Evolutionary conservation across 2,888 invertebrate species (phyloP).

Genomic region (Ophonus ardosiacus): DNA sequence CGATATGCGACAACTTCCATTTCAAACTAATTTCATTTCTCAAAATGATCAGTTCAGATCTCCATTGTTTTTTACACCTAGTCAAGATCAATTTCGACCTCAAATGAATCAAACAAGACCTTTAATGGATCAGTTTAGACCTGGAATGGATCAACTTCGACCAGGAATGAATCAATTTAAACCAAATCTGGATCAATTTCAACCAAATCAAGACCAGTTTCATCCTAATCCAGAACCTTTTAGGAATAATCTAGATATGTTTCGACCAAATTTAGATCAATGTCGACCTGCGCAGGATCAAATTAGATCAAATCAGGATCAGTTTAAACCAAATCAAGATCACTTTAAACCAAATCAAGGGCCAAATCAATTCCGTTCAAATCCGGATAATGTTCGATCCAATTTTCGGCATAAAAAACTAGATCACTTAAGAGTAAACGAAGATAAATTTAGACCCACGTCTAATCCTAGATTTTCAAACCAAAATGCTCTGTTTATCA

Average conservation of each 20-base stretch:
- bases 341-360: neutral
- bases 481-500: neutral
- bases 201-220: too few relatives aligned
- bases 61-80: too few relatives aligned
- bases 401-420: neutral
- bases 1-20: conserved; percentile 10
- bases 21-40: neutral
- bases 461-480: neutral
- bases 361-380: too few relatives aligned
- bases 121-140: too few relatives aligned
- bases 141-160: too few relatives aligned
- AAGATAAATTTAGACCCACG: neutral
- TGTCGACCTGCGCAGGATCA: neutral
- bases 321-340: neutral
- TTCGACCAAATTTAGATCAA: too few relatives aligned
- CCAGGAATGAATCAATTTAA: neutral
- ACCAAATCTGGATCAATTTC: neutral
- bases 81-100: too few relatives aligned
- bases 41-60: neutral
- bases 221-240: too few relatives aligned
- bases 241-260: too few relatives aligned
- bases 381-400: too few relatives aligned
- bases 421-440: neutral
- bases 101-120: neutral
- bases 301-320: neutral